Evolutionary conservation across 2,888 invertebrate genomes (phyloP).

Genomic region (Diaphora mendica): DNA sequence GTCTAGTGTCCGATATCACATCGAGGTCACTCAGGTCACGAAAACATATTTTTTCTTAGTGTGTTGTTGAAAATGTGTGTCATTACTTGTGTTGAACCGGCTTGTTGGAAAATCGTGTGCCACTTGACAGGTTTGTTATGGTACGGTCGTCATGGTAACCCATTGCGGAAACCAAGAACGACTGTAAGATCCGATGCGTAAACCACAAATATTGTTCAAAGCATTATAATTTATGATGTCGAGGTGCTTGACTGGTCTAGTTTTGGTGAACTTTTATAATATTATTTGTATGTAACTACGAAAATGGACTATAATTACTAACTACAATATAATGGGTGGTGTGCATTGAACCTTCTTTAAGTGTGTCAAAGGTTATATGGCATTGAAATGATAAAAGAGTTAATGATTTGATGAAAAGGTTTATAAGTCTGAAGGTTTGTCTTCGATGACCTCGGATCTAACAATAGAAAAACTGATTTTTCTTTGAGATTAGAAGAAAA

Average conservation of each 20-base stretch:
- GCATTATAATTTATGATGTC: constrained; percentile 29
- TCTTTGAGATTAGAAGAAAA: background rate
- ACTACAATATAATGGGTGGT: constrained; percentile 30
- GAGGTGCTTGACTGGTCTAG: constrained; percentile 70
- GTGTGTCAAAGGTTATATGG: constrained; percentile 27
- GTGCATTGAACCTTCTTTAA: constrained; percentile 42
- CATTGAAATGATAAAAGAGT: constrained; percentile 9
- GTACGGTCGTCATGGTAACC: constrained; percentile 66
- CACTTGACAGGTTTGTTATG: constrained; percentile 78
- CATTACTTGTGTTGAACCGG: constrained; percentile 62
- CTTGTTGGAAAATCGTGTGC: constrained; percentile 65
- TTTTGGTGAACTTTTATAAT: constrained; percentile 58
- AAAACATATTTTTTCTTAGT: constrained; percentile 71
- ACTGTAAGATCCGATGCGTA: constrained; percentile 58
- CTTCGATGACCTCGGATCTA: background rate
- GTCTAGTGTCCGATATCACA: constrained; percentile 52
- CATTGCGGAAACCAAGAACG: constrained; percentile 70
- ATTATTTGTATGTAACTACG: constrained; percentile 43
- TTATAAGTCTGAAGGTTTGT: background rate
- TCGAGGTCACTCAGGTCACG: constrained; percentile 63
- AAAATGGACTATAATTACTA: constrained; percentile 41
- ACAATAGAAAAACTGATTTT: background rate
- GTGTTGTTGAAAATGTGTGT: constrained; percentile 62
- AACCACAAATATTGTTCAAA: constrained; percentile 35
- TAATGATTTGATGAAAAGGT: constrained; percentile 5